Percentiles rank a stretch among this genome's conserved stretches.
phyloP scores from a whole-genome alignment of 2,797 vertebrate genomes.

The Dendrocincla fuliginosa region DNA sequence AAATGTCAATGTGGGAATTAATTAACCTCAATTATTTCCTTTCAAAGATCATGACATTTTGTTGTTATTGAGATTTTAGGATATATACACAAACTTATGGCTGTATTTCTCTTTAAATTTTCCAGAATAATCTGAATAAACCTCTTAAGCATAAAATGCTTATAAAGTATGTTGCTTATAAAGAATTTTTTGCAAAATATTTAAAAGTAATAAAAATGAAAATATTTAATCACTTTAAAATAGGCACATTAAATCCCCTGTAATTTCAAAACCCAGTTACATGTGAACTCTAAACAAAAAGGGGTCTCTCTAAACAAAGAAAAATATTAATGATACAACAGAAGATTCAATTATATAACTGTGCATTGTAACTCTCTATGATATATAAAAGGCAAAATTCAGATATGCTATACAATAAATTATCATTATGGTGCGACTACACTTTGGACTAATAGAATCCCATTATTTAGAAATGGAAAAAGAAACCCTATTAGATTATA shows the following conservation, averaged over 20 bases:
- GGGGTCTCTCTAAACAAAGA: not conserved
- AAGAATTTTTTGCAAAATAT: not conserved
- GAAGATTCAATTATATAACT: constrained; percentile 39
- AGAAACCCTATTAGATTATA: constrained; percentile 51
- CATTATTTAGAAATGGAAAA: constrained; percentile 64
- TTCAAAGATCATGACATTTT: not conserved
- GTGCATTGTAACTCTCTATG: not conserved
- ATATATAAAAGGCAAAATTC: constrained; percentile 59
- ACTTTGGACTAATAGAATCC: constrained; percentile 58
- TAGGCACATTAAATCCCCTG: not conserved
- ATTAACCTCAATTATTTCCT: constrained; percentile 31
- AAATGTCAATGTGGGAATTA: not conserved
- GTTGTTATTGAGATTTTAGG: not conserved
- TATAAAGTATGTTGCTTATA: not conserved
- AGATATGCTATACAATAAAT: constrained; percentile 43
- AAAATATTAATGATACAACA: constrained; percentile 14
- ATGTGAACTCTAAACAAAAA: not conserved
- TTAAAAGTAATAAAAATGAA: not conserved
- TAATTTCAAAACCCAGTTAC: not conserved
- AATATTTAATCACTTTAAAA: not conserved
- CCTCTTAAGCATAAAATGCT: not conserved
- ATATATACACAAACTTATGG: not conserved
- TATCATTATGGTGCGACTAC: constrained; percentile 14
- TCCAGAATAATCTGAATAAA: not conserved
- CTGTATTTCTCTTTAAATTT: not conserved